Evolutionary conservation across 1,140 invertebrate genomes (phyloP).

Genomic region (Ladona fulva): DNA sequence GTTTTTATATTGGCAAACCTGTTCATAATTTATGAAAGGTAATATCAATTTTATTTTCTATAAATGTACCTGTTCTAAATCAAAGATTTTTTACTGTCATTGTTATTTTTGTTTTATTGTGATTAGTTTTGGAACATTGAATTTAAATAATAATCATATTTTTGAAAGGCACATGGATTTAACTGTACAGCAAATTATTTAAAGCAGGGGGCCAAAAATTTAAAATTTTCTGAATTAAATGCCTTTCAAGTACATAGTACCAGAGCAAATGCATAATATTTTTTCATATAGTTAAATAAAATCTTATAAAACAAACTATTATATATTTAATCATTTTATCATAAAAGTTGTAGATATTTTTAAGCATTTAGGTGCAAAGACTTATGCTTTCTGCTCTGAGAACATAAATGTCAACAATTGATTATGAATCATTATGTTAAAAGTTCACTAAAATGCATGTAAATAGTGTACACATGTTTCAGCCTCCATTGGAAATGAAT

Average conservation of each 20-base stretch:
- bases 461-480: slow-evolving; percentile 6
- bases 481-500: neutral
- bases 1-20: neutral
- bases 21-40: neutral
- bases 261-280: neutral
- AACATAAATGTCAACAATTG: neutral
- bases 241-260: neutral
- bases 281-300: neutral
- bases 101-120: neutral
- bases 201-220: neutral
- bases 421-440: neutral
- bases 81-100: neutral
- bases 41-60: neutral
- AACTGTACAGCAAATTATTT: neutral
- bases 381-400: neutral
- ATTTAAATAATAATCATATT: neutral
- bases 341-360: neutral
- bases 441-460: neutral
- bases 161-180: neutral
- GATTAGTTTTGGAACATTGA: neutral
- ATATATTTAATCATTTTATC: neutral
- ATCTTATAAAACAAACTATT: neutral
- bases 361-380: neutral
- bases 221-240: neutral
- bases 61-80: slow-evolving; percentile 7